phyloP scores from a whole-genome alignment of 2,888 invertebrate genomes.

The Epistrophe grossulariae region DNA sequence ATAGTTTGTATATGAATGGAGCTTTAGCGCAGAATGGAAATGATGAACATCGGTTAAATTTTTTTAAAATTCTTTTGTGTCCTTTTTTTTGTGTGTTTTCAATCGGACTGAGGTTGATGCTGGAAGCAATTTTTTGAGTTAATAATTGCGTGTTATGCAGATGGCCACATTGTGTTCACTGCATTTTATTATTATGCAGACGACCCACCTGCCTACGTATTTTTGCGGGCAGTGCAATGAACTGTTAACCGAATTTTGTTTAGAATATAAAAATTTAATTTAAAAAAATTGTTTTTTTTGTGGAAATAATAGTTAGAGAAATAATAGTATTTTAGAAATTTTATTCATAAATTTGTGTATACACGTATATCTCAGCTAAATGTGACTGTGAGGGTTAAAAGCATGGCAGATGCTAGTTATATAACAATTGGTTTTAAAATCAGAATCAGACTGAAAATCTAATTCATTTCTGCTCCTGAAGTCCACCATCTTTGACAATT shows the following conservation, averaged over 20 bases:
- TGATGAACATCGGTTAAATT: conserved; percentile 72
- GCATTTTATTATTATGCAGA: conserved; percentile 32
- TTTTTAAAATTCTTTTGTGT: conserved; percentile 54
- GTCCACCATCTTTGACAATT: too few relatives aligned
- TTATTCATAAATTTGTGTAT: not conserved
- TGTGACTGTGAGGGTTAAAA: too few relatives aligned
- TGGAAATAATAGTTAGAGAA: not conserved
- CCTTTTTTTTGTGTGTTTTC: conserved; percentile 26
- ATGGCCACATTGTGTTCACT: conserved; percentile 32
- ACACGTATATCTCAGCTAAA: too few relatives aligned
- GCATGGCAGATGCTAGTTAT: too few relatives aligned
- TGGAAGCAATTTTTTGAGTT: conserved; percentile 58
- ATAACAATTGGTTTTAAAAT: too few relatives aligned
- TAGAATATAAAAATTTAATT: not conserved
- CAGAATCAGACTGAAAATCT: too few relatives aligned
- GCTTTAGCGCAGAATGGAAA: conserved; percentile 51
- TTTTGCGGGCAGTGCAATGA: conserved; percentile 32
- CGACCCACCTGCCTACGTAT: not conserved
- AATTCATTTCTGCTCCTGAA: too few relatives aligned
- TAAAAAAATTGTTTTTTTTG: not conserved
- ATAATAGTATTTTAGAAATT: not conserved
- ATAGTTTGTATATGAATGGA: conserved; percentile 56
- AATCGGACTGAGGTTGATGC: conserved; percentile 50
- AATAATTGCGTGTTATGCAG: conserved; percentile 59
- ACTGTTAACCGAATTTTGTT: conserved; percentile 11